Conservation (phyloP, 2,797 vertebrate genomes). For the Chaetodon trifasciatus region DNA sequence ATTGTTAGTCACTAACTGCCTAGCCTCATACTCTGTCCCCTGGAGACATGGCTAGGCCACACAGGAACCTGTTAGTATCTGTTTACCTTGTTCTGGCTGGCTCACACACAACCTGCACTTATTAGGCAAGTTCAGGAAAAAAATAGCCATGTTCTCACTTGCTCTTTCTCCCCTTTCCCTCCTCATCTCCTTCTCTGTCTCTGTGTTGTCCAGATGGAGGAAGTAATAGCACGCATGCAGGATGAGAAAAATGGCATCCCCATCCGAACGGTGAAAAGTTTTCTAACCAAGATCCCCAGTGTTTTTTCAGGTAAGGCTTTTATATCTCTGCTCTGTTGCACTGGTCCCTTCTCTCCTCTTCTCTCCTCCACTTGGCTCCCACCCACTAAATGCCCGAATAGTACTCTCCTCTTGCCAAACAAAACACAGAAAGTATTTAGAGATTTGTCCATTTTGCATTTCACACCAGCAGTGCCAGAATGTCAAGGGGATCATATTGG, state of each 20-base stretch:
- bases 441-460: constrained; percentile 58
- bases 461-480: constrained; percentile 41
- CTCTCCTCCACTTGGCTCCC: constrained; percentile 39
- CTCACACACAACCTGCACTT: constrained; percentile 21
- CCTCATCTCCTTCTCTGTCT: constrained; percentile 37
- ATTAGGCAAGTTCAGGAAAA: constrained; percentile 34
- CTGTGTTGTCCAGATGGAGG: constrained; percentile 91
- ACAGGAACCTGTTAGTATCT: constrained; percentile 52
- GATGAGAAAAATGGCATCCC: constrained; percentile 97
- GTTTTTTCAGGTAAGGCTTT: constrained; percentile 95
- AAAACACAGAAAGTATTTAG: constrained; percentile 55
- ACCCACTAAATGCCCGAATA: constrained; percentile 41
- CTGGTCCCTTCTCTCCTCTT: constrained; percentile 2
- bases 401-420: constrained; percentile 45
- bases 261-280: constrained; percentile 98
- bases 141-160: constrained; percentile 30
- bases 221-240: constrained; percentile 97
- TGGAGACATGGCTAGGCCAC: constrained; percentile 38
- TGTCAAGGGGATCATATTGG: constrained; percentile 46
- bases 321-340: constrained; percentile 15
- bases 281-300: constrained; percentile 98
- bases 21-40: constrained; percentile 36
- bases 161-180: not conserved
- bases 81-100: constrained; percentile 33
- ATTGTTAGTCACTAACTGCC: constrained; percentile 55